Evolutionary conservation across 2,888 invertebrate genomes (phyloP), one percentile per base, ranked within the genome.

Genomic region (Petrophora chlorosata): DNA sequence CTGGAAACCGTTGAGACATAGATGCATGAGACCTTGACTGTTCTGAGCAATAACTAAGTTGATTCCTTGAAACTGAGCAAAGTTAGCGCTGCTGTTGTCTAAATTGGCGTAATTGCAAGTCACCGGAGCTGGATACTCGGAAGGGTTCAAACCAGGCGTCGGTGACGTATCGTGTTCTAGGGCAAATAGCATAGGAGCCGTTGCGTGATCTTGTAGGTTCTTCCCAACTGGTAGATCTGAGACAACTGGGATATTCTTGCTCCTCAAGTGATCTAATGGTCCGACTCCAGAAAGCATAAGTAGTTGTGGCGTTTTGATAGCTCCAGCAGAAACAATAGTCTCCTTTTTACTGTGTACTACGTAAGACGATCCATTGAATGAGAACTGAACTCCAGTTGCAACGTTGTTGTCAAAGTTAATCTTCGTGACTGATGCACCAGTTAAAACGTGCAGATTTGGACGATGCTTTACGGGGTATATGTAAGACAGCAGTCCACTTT

Each of bases 211-310:
- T 48, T 87, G 82, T 0, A 87, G 70, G 53, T 86, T 88, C 4
- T 72, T 39, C 0, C 91, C 91, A 0, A 91, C 91, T 0, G 83
- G 77, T 8, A 82, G 67, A 52, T 91, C 79, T 17, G 70, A 55
- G 4, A 85, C 26, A 0, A 83, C 68, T 0, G 66, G 10, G 9
- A 91, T 87, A 1, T 71, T 68, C 1, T 79, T 63, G 1, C 63
- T 54, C 3, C 60, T 38, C 0, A 90, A 59, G 15, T 86, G 76
- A 0, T 71, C 53, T 15, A 52, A 63, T 0, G 87, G 86, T 0
- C 91, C 91, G 0, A 91, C 65, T 0, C 91, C 91, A 0, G 91
- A 91, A 0, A 90, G 59, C 76, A 89, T 82, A 0, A 91, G 63
- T 0, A 91, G 53, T 53, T 90, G 80, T 0, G 91, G 88, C 0